Conservation (phyloP, 2,113 vertebrate species). For the Paramormyrops kingsleyae region DNA sequence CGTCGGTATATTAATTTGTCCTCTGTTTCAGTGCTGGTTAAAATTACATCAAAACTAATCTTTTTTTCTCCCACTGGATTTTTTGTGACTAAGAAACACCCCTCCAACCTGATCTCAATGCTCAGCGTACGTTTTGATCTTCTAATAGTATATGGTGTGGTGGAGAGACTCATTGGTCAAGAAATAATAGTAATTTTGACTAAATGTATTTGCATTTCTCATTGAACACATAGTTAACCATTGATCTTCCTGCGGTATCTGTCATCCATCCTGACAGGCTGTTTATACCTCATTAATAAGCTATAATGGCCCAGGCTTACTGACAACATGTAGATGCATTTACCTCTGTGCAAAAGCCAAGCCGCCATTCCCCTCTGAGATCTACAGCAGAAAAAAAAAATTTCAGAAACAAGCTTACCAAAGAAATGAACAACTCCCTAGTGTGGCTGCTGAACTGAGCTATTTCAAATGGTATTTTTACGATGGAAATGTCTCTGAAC, state of each 20-base stretch:
- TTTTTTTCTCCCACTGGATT: background rate
- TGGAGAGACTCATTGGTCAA: background rate
- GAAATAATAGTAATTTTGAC: too few relatives aligned
- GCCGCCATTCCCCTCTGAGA: constrained; percentile 21
- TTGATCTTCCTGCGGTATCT: background rate
- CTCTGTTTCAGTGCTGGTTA: background rate
- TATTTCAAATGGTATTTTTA: constrained; percentile 41
- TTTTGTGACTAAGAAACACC: background rate
- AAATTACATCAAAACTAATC: background rate
- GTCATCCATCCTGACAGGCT: background rate
- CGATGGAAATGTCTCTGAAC: constrained; percentile 33
- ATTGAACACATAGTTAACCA: background rate
- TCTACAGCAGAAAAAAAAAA: constrained; percentile 28
- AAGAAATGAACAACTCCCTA: constrained; percentile 43
- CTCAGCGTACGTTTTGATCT: background rate
- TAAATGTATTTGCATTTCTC: background rate
- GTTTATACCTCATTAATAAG: background rate
- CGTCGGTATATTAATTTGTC: background rate
- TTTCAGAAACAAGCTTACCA: constrained; percentile 41
- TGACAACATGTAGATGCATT: background rate
- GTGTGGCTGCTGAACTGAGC: constrained; percentile 46
- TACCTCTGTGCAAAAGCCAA: background rate
- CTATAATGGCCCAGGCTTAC: background rate
- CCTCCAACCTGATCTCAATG: background rate
- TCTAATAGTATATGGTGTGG: background rate